A percentile compares a stretch with the other conserved stretches of the same genome.
phyloP scores from a whole-genome alignment of 2,797 vertebrate genomes.

The Saxicola maurus region DNA sequence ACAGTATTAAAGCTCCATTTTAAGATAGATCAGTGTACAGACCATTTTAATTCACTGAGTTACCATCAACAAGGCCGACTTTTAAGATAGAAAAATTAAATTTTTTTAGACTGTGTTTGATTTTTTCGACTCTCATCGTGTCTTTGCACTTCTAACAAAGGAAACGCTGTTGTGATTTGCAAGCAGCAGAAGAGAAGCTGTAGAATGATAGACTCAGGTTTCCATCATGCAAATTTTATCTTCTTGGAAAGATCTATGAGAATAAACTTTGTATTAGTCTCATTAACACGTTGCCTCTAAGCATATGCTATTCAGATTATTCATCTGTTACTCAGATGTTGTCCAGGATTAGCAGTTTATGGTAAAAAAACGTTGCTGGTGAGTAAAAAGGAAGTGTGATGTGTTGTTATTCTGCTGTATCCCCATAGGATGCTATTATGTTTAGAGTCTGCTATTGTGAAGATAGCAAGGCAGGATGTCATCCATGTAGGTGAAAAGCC shows the following conservation, averaged over 20 bases:
- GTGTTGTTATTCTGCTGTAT: slow-evolving; percentile 14
- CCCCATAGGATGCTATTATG: not conserved
- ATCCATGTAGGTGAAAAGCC: slow-evolving; percentile 19
- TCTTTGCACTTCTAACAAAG: not conserved
- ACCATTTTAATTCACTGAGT: not conserved
- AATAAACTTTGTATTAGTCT: not conserved
- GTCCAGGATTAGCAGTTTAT: not conserved
- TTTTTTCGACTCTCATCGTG: not conserved
- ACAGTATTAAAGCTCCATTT: not conserved
- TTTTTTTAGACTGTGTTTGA: not conserved
- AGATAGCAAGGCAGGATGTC: slow-evolving; percentile 52
- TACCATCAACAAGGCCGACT: not conserved
- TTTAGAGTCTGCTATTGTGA: slow-evolving; percentile 53
- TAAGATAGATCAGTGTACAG: not conserved
- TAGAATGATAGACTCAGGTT: not conserved
- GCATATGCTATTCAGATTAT: not conserved
- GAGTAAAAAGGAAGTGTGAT: slow-evolving; percentile 37
- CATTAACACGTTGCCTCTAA: not conserved
- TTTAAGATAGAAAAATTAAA: not conserved
- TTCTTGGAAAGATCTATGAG: not conserved
- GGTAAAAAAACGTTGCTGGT: not conserved
- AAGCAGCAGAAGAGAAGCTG: not conserved
- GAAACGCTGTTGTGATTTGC: not conserved
- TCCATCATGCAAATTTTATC: not conserved
- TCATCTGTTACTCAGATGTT: not conserved